Base-by-base conservation (phyloP, 2,113 vertebrate species). In the Oryzias woworae region DNA sequence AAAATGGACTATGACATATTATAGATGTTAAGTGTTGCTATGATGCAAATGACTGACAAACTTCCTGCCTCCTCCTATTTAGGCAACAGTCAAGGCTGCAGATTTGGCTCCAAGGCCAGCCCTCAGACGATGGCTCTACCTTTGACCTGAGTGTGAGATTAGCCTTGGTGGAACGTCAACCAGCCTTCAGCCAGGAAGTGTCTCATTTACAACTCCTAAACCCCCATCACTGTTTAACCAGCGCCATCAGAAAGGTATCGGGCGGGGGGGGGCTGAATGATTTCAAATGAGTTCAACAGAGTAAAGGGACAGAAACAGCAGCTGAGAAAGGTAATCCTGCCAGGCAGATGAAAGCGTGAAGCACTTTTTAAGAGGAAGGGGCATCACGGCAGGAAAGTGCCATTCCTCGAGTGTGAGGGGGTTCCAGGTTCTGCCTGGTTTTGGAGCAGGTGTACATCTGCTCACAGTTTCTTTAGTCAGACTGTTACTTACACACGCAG, bases 161-260 rank as follows among this genome's bases (percentile, higher is more conserved):
- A 86, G 83, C 73, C 78, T 61, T 61, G 80, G 88, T 89, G 57
- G 88, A 91, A 82, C 62, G 63, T 70, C 75, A 87, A 87, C 82
- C 84, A 84, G 20, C 74, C 53, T 64, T 77, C 60, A 68, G 69
- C 50, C 53, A 61, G 78, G 73, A 79, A 78, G 56, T 66, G 43
- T 85, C 76, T 89, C 71, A 87, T 80, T 86, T 59, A 71, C 75
- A 58, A 81, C 50, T 63, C 69, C 56, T 67, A 53, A 80, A 62
- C 60, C 67, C 58, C 66, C 62, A 71, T 80, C 76, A 85, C 83
- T 86, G 66, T 87, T 90, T 89, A 91, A 90, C 89, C 75, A 68
- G 69, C 26, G 0, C 16, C 16, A 28, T 74, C 64, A 24, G 50
- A 64, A 50, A 55, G 24, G 52, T 31, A 50, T 16, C 36, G 15